phyloP scores from a whole-genome alignment of 2,797 vertebrate species.

The Sphaeramia orbicularis region DNA sequence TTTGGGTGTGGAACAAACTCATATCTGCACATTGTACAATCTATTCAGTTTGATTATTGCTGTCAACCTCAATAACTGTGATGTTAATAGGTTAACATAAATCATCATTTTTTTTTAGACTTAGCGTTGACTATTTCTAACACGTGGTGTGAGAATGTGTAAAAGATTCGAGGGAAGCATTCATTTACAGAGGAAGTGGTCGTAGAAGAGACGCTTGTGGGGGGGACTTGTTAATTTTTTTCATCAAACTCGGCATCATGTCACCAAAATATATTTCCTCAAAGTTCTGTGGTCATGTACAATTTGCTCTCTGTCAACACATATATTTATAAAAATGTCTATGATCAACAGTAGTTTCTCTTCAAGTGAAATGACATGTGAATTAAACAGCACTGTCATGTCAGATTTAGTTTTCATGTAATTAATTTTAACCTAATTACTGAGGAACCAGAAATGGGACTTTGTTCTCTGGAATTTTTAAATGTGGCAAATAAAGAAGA shows the following conservation, averaged over 20 bases:
- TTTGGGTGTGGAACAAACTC: neutral
- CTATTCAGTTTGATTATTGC: neutral
- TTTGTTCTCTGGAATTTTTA: neutral
- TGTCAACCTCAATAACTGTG: neutral
- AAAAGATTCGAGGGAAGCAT: slow-evolving; percentile 37
- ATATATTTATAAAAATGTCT: slow-evolving; percentile 14
- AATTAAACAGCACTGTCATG: slow-evolving; percentile 3
- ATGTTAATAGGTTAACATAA: no score
- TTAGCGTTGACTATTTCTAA: neutral
- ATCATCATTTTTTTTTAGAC: neutral
- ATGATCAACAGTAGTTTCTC: slow-evolving; percentile 1
- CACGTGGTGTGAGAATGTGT: slow-evolving; percentile 4
- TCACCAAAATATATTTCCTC: slow-evolving; percentile 29
- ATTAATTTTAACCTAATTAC: slow-evolving; percentile 12
- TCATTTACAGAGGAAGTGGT: slow-evolving; percentile 68
- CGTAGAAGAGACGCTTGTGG: slow-evolving; percentile 34
- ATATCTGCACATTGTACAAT: neutral
- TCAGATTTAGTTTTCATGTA: neutral
- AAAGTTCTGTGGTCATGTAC: slow-evolving; percentile 38
- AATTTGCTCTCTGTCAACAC: slow-evolving; percentile 33
- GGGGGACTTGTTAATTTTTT: slow-evolving; percentile 16
- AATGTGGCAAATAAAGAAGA: slow-evolving; percentile 1
- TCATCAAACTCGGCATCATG: slow-evolving; percentile 7
- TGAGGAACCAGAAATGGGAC: neutral
- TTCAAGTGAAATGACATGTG: neutral